Base-by-base conservation (phyloP, 2,113 vertebrate species). In the Lagopus leucura region DNA sequence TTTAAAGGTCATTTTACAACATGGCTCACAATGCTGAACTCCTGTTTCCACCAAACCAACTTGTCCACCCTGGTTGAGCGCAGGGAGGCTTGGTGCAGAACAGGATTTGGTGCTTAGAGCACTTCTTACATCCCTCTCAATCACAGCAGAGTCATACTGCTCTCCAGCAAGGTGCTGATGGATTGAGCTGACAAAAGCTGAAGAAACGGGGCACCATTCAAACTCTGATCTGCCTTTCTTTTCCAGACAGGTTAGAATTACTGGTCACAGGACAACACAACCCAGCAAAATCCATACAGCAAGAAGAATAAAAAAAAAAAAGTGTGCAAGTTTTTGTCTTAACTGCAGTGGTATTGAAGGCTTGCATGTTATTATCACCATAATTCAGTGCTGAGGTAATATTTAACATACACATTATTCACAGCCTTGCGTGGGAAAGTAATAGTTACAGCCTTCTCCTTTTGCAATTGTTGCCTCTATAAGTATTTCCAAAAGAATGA, bases 21-120 rank as follows among this genome's bases (percentile, higher is more conserved):
- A 3, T 5, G 30, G 24, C 43, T 57, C 0, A 0, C 74, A 73
- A 38, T 2, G 0, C 0, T 36, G 48, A 93, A 85, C 11, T 21
- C 13, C 34, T 70, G 66, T 27, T 83, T 82, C 42, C 52, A 58
- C 4, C 50, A 92, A 75, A 67, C 2, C 36, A 47, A 27, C 52
- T 5, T 38, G n/a, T 32, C 57, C 67, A 58, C 34, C 11, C 70
- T 48, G 60, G 25, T 13, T 34, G 57, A 60, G 15, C 13, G 30
- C 25, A 45, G 15, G 8, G 16, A 70, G 65, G 15, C n/a, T 2
- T 2, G 43, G 52, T 45, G 36, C 7, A 76, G 43, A 75, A 66
- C 6, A 34, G 4, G 38, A 13, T 20, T 15, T 45, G 40, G 32
- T 15, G 21, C 42, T 71, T 36, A 71, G 67, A 71, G 17, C n/a